phyloP scores from a whole-genome alignment of 2,888 invertebrate genomes.

The Drosophila atroscutellata region DNA sequence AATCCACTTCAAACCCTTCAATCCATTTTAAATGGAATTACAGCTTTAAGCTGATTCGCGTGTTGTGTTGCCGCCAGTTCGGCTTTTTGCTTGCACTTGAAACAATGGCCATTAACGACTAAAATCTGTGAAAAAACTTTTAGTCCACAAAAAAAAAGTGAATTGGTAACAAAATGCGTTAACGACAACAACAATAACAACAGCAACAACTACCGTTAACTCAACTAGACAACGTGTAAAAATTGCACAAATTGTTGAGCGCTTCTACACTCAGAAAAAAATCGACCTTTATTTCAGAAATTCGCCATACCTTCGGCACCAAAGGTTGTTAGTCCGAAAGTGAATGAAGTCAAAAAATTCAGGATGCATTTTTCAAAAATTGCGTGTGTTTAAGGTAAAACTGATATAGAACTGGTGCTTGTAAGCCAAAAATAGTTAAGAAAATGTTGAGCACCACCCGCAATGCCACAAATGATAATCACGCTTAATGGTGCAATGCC shows the following conservation, averaged over 20 bases:
- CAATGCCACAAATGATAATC: background rate
- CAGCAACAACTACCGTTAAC: constrained; percentile 19
- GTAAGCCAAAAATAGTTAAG: background rate
- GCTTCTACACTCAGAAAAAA: constrained; percentile 1
- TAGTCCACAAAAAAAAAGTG: background rate
- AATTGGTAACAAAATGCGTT: constrained; percentile 10
- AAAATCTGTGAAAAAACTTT: constrained; percentile 17
- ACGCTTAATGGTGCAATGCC: background rate
- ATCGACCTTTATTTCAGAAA: background rate
- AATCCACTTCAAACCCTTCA: constrained; percentile 27
- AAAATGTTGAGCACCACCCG: background rate
- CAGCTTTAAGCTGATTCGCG: background rate
- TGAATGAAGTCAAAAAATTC: no score
- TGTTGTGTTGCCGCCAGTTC: constrained; percentile 19
- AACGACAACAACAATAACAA: background rate
- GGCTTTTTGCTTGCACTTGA: constrained; percentile 20
- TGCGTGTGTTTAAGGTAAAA: no score
- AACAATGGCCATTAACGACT: constrained; percentile 20
- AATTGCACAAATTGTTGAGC: constrained; percentile 6
- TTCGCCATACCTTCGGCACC: background rate
- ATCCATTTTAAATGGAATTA: constrained; percentile 27
- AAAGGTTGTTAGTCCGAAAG: background rate
- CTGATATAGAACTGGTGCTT: background rate
- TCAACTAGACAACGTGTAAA: constrained; percentile 18
- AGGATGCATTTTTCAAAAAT: no score